Conservation (phyloP, 2,797 vertebrate genomes). For the Sparidentex hasta region DNA sequence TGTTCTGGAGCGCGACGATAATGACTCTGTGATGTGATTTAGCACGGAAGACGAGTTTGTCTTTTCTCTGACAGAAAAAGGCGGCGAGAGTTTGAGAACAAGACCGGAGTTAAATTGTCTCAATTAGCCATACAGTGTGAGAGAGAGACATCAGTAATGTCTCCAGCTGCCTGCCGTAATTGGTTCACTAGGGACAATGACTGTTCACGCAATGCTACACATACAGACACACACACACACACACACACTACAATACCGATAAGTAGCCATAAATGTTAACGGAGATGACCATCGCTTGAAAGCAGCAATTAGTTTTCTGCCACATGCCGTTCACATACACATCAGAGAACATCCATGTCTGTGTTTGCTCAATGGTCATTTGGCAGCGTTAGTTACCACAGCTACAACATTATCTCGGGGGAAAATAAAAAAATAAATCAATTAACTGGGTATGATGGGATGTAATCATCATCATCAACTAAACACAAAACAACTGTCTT, state of each 20-base stretch:
- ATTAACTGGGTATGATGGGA: conserved; percentile 7
- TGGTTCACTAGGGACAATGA: conserved; percentile 48
- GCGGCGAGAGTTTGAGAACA: conserved; percentile 3
- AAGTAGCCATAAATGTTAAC: conserved; percentile 37
- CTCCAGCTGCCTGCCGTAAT: conserved; percentile 52
- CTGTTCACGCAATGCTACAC: neutral
- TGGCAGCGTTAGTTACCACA: conserved; percentile 34
- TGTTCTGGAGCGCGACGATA: conserved; percentile 15
- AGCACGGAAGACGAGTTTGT: conserved; percentile 23
- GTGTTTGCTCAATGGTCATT: conserved; percentile 27
- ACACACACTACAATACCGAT: conserved; percentile 2
- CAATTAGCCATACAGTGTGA: conserved; percentile 46
- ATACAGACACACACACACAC: conserved; percentile 17
- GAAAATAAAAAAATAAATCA: neutral
- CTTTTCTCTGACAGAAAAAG: conserved; percentile 11
- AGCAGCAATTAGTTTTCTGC: conserved; percentile 17
- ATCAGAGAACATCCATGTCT: neutral
- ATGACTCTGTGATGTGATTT: conserved; percentile 35
- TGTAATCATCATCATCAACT: neutral
- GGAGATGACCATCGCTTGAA: conserved; percentile 28
- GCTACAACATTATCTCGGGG: conserved; percentile 18
- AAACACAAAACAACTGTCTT: conserved; percentile 5
- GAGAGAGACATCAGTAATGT: conserved; percentile 34
- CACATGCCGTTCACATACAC: neutral
- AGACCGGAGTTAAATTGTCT: conserved; percentile 37